These are phyloP conservation scores for Heptranchias perlo DNA, from an alignment of 2,113 vertebrate species.

Conservation along the genomic window DNA sequence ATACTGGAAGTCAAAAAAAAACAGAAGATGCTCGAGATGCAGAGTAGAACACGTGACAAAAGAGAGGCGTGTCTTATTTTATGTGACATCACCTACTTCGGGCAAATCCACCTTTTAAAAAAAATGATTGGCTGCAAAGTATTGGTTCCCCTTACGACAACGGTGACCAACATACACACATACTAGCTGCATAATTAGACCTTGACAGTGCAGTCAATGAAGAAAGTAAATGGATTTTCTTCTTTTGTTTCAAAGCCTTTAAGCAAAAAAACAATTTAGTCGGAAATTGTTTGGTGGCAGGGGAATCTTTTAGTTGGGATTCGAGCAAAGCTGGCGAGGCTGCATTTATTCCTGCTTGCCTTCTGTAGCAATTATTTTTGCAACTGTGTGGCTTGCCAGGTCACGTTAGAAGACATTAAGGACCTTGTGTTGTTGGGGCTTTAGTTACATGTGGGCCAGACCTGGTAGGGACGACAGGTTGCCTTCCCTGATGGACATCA, in stretches of 20 bases:
- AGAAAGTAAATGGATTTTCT: not conserved
- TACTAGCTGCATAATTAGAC: not conserved
- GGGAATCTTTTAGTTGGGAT: not conserved
- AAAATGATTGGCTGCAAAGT: not conserved
- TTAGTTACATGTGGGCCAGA: not conserved
- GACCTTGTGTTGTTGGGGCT: not conserved
- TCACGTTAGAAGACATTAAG: not conserved
- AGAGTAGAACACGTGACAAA: not conserved
- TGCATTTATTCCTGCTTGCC: not conserved
- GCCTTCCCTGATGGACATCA: not conserved
- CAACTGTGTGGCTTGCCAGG: not conserved
- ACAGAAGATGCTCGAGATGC: not conserved
- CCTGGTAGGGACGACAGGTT: not conserved
- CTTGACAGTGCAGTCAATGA: not conserved
- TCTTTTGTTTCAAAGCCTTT: not conserved
- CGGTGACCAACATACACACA: not conserved
- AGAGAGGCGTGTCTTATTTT: not conserved
- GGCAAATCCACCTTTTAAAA: constrained; percentile 52
- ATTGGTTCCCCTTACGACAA: not conserved
- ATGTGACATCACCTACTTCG: not conserved
- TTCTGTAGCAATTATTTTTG: not conserved
- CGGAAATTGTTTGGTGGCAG: not conserved
- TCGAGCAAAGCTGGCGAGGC: not conserved
- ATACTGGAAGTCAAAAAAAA: not conserved
- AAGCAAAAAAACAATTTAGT: not conserved